phyloP scores from a whole-genome alignment of 2,113 vertebrate genomes.

The Saccopteryx bilineata region DNA sequence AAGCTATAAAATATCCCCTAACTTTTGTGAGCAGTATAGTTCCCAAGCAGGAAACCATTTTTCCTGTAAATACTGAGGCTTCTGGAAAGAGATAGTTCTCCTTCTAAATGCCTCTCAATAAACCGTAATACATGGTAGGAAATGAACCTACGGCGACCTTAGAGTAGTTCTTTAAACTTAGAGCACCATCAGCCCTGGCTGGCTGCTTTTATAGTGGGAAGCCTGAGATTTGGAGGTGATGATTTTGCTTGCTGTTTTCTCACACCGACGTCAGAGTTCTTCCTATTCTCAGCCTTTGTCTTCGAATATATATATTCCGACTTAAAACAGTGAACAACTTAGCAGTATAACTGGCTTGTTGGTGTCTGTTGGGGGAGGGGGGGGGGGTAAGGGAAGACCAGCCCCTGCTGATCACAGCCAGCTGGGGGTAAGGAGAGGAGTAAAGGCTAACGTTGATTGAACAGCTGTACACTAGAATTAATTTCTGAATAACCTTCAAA shows the following conservation, averaged over 20 bases:
- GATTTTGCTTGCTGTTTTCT: not conserved
- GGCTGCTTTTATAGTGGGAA: not conserved
- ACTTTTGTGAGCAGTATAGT: not conserved
- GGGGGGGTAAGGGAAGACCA: not conserved
- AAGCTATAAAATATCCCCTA: no score
- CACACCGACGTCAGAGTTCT: not conserved
- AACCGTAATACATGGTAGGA: not conserved
- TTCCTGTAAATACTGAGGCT: constrained; percentile 48
- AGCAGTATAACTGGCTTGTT: not conserved
- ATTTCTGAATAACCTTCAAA: not conserved
- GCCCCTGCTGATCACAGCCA: not conserved
- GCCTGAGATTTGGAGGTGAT: not conserved
- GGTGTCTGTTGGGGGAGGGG: not conserved
- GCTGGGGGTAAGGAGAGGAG: not conserved
- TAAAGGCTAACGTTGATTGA: not conserved
- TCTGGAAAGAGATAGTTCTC: not conserved
- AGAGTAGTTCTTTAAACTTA: constrained; percentile 21
- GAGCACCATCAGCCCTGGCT: not conserved
- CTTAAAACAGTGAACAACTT: not conserved
- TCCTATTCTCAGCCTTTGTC: not conserved
- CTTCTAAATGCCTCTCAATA: not conserved
- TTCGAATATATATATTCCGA: not conserved
- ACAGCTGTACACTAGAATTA: not conserved
- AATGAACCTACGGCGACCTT: not conserved
- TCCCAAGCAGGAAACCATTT: constrained; percentile 22